A percentile compares a stretch with the other conserved stretches of the same genome.
Conservation (phyloP, 2,888 invertebrate genomes). For the Slavum lentiscoides region DNA sequence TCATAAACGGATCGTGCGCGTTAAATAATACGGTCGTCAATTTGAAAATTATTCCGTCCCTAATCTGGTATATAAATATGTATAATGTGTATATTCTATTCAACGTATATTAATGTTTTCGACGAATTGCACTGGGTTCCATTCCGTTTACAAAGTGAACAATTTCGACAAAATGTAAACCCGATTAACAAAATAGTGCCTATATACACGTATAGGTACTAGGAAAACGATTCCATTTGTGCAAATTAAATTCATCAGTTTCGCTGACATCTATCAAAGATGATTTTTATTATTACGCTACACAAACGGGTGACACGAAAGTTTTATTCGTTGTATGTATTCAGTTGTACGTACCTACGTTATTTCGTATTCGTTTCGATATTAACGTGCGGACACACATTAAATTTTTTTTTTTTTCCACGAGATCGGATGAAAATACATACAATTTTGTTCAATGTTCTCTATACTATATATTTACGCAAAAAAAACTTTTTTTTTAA, state of each 20-base stretch:
- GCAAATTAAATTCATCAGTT: constrained; percentile 1
- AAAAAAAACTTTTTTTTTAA: not conserved
- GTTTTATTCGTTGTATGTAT: not conserved
- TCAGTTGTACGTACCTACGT: not conserved
- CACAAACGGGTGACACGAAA: not conserved
- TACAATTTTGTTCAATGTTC: not conserved
- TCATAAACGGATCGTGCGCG: too few relatives aligned
- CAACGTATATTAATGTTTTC: too few relatives aligned
- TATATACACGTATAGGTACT: not conserved
- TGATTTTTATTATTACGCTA: not conserved
- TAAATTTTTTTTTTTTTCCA: not conserved
- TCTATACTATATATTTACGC: too few relatives aligned
- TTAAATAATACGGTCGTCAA: too few relatives aligned
- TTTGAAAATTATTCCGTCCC: too few relatives aligned
- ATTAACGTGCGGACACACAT: not conserved
- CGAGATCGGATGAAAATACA: not conserved
- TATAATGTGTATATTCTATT: too few relatives aligned
- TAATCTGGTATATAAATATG: too few relatives aligned
- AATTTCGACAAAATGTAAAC: not conserved
- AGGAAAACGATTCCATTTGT: not conserved
- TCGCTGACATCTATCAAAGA: constrained; percentile 3
- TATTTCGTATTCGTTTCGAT: not conserved
- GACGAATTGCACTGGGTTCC: too few relatives aligned
- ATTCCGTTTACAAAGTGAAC: not conserved
- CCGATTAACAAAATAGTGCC: not conserved